Evolutionary conservation across 2,113 vertebrate genomes (phyloP).

Genomic region (Dascyllus trimaculatus): DNA sequence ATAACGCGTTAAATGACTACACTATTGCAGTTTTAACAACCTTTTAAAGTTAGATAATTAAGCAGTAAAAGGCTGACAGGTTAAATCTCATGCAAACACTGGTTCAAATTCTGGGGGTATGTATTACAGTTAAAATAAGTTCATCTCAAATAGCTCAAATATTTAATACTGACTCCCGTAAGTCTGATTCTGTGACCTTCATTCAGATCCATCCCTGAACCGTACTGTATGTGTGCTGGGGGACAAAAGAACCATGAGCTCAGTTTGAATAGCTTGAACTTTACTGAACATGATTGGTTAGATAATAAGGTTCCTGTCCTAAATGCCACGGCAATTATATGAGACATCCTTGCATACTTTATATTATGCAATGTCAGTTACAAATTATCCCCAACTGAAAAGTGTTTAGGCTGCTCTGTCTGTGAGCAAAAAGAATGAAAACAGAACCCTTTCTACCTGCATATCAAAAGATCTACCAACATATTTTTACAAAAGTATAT

Average conservation of each 20-base stretch:
- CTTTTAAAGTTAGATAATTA: not conserved
- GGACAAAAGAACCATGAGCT: not conserved
- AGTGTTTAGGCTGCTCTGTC: not conserved
- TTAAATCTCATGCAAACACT: not conserved
- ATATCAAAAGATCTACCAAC: slow-evolving; percentile 19
- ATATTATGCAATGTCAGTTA: slow-evolving; percentile 23
- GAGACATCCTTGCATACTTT: slow-evolving; percentile 20
- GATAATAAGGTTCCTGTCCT: slow-evolving; percentile 43
- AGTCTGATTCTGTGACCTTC: not conserved
- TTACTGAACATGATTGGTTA: slow-evolving; percentile 46
- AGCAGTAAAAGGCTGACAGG: not conserved
- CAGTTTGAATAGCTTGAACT: slow-evolving; percentile 43
- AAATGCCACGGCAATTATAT: slow-evolving; percentile 51
- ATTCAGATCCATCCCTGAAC: slow-evolving; percentile 9
- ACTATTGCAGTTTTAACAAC: no score
- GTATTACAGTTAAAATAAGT: not conserved
- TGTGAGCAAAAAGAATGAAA: not conserved
- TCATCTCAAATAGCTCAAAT: not conserved
- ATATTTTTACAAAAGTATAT: slow-evolving; percentile 16
- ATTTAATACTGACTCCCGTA: not conserved
- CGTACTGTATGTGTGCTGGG: not conserved
- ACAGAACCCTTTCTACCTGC: slow-evolving; percentile 3
- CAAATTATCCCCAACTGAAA: slow-evolving; percentile 33
- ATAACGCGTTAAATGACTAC: not conserved
- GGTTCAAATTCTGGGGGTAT: not conserved